Evolutionary conservation across 2,888 invertebrate species (phyloP), one percentile per base, ranked within the genome.

Genomic region (Chydorus sphaericus): DNA sequence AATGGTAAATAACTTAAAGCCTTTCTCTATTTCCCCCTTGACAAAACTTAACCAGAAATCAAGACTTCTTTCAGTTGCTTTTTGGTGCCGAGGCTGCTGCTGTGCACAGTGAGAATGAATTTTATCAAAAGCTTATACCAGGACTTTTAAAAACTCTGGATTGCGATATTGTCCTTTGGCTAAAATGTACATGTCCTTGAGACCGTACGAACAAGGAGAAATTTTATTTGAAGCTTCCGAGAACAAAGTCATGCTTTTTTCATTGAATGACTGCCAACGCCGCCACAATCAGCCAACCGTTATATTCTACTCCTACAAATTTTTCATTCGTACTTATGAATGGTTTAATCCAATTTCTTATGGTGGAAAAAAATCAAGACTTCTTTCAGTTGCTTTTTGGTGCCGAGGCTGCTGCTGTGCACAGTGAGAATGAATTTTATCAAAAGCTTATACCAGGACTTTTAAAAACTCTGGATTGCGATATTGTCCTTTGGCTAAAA

Each of bases 1-100:
- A 63, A 49, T 62, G 62, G 1, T 61, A 62, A 56, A 58, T 62
- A 5, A 57, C 56, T 26, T 54, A 56, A 18, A 18, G 48, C 48
- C 57, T 61, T 36, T 57, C 62, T 49, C 20, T 30, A n/a, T n/a
- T n/a, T n/a, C 14, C 18, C n/a, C 16, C 10, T 23, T 11, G 50
- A 58, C 36, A 39, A 20, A 2, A 26, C 4, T 23, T 5, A 23
- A 7, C 14, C 2, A 20, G 26, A 20, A n/a, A n/a, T 23, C 44
- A 23, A 4, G n/a, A 10, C 14, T 44, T 26, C 11, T 23, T 28
- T 4, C 16, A 44, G 4, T 28, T 44, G 5, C 28, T 26, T n/a
- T 44, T 44, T 23, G 44, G 11, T 1, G 44, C 8, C 3, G 26
- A 44, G 11, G 44, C 44, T 18, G 3, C 4, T n/a, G 23, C n/a